A percentile compares a stretch with the other conserved stretches of the same genome.
Conservation (phyloP, 2,113 vertebrate species). For the Otolemur garnettii region DNA sequence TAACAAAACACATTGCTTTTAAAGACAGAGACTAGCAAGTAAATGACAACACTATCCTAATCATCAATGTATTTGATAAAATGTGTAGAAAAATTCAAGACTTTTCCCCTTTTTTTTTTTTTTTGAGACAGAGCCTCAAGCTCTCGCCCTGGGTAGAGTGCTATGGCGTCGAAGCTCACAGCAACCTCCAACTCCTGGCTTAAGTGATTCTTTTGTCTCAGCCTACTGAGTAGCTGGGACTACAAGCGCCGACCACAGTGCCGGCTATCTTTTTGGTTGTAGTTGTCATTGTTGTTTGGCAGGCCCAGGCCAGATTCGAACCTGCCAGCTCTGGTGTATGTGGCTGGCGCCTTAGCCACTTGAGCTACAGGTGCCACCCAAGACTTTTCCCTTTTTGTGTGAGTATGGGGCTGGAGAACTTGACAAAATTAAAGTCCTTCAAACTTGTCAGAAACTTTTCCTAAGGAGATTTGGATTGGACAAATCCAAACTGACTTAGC, state of each 20-base stretch:
- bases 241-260: no score
- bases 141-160: no score
- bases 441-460: not conserved
- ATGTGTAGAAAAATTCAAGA: not conserved
- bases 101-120: not conserved
- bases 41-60: not conserved
- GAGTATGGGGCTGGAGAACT: not conserved
- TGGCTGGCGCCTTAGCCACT: no score
- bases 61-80: not conserved
- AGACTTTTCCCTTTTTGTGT: not conserved
- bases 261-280: no score
- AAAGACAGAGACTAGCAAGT: not conserved
- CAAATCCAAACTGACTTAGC: not conserved
- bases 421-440: conserved; percentile 28
- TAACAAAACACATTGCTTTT: conserved; percentile 6
- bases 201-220: no score
- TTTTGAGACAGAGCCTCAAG: not conserved
- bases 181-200: no score
- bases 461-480: not conserved
- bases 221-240: no score
- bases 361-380: not conserved
- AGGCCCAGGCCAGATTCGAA: no score
- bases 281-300: no score
- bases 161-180: no score
- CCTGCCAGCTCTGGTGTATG: no score